Conservation (phyloP, 2,797 vertebrate genomes). For the Malurus leucopterus region DNA sequence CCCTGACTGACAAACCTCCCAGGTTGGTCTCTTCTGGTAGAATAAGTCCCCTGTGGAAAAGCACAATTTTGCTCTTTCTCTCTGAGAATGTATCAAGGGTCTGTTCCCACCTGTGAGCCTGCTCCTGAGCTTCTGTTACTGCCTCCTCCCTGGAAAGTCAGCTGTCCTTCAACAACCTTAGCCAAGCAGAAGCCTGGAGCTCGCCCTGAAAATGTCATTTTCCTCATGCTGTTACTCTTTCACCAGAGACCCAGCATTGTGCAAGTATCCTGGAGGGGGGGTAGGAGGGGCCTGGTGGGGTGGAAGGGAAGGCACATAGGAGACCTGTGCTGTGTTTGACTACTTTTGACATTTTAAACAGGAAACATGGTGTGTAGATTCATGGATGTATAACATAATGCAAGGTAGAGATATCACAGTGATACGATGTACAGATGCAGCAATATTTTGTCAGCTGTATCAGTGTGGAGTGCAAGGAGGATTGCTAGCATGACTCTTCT, state of each 20-base stretch:
- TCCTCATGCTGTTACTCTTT: neutral
- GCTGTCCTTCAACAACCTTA: neutral
- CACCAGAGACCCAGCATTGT: neutral
- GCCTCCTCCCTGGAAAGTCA: neutral
- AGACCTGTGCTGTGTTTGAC: neutral
- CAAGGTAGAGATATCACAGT: neutral
- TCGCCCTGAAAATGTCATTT: neutral
- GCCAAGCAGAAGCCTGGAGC: rapidly evolving
- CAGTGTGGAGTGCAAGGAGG: neutral
- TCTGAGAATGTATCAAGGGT: neutral
- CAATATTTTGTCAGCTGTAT: neutral
- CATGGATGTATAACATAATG: neutral
- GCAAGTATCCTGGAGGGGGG: neutral
- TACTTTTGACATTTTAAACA: neutral
- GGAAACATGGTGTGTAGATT: rapidly evolving
- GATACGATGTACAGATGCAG: neutral
- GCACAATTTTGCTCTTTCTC: neutral
- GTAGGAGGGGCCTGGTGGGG: neutral
- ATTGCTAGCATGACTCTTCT: neutral
- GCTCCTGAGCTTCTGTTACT: neutral
- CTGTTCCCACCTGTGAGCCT: neutral
- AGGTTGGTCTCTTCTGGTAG: neutral
- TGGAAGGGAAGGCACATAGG: neutral
- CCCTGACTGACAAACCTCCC: neutral
- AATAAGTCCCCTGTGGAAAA: neutral